These are phyloP conservation scores for Pica pica DNA, from an alignment of 2,113 vertebrate genomes.

Conservation along the genomic window DNA sequence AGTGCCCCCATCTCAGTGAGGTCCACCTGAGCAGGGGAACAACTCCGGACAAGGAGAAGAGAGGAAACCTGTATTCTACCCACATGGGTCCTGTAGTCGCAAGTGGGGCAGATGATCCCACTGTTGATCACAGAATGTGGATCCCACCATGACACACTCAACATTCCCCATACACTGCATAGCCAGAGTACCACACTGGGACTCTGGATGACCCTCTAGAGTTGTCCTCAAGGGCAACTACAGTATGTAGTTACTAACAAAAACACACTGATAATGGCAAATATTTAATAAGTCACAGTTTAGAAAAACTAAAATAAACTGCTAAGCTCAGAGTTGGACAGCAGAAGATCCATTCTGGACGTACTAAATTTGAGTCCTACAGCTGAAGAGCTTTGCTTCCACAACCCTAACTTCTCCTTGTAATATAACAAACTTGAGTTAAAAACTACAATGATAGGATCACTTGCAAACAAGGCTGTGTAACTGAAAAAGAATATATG, in stretches of 20 bases:
- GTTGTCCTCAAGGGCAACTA: neutral
- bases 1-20: neutral
- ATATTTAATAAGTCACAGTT: neutral
- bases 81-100: neutral
- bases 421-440: neutral
- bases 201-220: neutral
- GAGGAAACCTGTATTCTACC: neutral
- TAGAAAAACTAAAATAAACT: neutral
- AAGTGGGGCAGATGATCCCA: neutral
- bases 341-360: neutral
- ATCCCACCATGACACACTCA: neutral
- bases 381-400: neutral
- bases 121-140: accelerated
- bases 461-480: neutral
- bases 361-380: neutral
- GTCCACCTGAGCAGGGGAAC: neutral
- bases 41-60: neutral
- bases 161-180: accelerated
- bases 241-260: neutral
- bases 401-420: neutral
- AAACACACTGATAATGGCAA: neutral
- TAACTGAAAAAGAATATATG: neutral
- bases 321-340: neutral
- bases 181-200: neutral
- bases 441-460: neutral